A percentile compares a stretch with the other conserved stretches of the same genome.
These are phyloP conservation scores for Beaufortia kweichowensis DNA, from an alignment of 2,113 vertebrate species.

Conservation along the genomic window DNA sequence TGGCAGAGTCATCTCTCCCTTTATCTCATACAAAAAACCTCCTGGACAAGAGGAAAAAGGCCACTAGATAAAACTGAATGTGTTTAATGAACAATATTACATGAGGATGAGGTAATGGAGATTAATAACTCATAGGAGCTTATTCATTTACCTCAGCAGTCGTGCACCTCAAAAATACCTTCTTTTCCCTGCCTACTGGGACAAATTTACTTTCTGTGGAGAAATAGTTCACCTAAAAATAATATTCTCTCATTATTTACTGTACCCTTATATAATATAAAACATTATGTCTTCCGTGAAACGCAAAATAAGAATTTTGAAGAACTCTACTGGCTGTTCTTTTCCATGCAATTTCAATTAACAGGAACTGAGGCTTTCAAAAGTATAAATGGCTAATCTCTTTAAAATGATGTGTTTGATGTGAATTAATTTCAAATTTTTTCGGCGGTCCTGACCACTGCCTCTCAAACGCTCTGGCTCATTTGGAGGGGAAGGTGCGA, in stretches of 20 bases:
- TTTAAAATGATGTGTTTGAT: slow-evolving; percentile 12
- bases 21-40: slow-evolving; percentile 67
- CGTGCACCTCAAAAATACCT: slow-evolving; percentile 36
- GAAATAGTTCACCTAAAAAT: not conserved
- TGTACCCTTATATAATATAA: too few relatives aligned
- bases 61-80: slow-evolving; percentile 60
- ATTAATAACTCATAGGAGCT: slow-evolving; percentile 60
- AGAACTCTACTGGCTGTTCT: too few relatives aligned
- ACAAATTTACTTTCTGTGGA: not conserved
- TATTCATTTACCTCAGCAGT: slow-evolving; percentile 45
- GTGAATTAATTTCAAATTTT: slow-evolving; percentile 40
- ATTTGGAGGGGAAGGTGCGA: slow-evolving; percentile 52
- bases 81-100: slow-evolving; percentile 69
- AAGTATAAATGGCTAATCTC: slow-evolving; percentile 6
- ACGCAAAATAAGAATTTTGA: too few relatives aligned
- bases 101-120: slow-evolving; percentile 58
- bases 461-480: slow-evolving; percentile 35
- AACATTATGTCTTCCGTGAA: too few relatives aligned
- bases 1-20: slow-evolving; percentile 64
- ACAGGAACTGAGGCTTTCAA: not conserved
- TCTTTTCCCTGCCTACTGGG: not conserved
- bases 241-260: too few relatives aligned
- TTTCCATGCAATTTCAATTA: too few relatives aligned
- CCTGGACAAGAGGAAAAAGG: slow-evolving; percentile 59
- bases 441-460: slow-evolving; percentile 27